phyloP scores from a whole-genome alignment of 2,113 vertebrate species.

The Catharus minimus region DNA sequence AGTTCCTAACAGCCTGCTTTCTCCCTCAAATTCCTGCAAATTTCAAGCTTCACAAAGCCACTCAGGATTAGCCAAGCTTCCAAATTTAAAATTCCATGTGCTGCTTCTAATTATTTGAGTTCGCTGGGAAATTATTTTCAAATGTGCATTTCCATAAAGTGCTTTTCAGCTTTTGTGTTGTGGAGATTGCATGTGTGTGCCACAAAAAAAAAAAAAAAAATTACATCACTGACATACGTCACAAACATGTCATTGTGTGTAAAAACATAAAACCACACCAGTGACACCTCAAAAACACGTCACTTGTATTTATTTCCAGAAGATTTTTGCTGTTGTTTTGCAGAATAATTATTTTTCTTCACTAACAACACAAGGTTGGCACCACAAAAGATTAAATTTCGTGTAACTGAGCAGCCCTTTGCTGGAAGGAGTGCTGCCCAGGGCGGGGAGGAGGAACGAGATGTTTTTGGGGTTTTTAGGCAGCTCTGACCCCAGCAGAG shows the following conservation, averaged over 20 bases:
- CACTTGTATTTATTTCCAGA: not conserved
- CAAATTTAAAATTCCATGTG: not conserved
- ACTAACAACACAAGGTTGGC: no score
- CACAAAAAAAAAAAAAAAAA: not conserved
- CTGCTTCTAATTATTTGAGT: not conserved
- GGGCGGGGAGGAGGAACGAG: not conserved
- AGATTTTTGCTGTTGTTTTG: not conserved
- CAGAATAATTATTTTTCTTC: not conserved
- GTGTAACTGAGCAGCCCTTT: rapidly evolving
- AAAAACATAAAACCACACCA: not conserved
- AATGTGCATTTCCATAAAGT: not conserved
- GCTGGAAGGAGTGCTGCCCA: not conserved
- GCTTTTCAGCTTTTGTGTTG: not conserved
- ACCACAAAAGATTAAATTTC: not conserved
- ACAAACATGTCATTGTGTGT: not conserved
- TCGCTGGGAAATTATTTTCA: not conserved
- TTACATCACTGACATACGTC: not conserved
- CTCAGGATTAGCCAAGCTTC: not conserved
- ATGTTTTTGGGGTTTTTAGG: not conserved
- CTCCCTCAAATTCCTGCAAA: not conserved
- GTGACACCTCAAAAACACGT: rapidly evolving
- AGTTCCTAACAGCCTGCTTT: not conserved
- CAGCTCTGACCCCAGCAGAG: not conserved
- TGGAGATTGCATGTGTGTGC: not conserved
- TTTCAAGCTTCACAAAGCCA: constrained; percentile 11